Percentiles rank a stretch among this genome's conserved stretches.
Evolutionary conservation across 2,113 vertebrate species (phyloP).

Genomic region (Mobula birostris): DNA sequence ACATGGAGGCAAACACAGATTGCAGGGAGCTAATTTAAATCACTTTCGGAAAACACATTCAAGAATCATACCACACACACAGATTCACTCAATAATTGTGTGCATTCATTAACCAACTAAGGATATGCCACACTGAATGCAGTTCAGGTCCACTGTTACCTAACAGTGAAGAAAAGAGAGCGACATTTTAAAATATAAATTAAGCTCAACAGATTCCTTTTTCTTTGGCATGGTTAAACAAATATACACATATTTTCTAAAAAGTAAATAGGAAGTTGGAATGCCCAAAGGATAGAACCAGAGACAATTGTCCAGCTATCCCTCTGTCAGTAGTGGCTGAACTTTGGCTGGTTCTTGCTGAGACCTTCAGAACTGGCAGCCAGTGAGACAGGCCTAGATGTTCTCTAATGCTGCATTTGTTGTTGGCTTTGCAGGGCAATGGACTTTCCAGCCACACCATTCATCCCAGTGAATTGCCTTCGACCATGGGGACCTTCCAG

Average conservation of each 20-base stretch:
- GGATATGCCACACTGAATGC: not conserved
- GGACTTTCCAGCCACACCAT: not conserved
- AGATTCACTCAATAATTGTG: not conserved
- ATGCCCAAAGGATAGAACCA: not conserved
- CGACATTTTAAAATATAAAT: not conserved
- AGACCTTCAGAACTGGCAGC: not conserved
- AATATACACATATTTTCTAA: not conserved
- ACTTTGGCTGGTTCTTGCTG: not conserved
- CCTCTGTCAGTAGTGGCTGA: not conserved
- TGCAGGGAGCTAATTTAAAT: slow-evolving; percentile 3
- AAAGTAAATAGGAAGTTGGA: not conserved
- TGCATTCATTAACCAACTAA: not conserved
- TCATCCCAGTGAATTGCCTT: not conserved
- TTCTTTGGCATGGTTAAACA: not conserved
- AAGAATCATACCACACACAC: not conserved
- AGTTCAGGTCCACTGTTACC: too few relatives aligned
- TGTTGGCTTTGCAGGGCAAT: not conserved
- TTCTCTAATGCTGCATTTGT: not conserved
- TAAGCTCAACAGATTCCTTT: not conserved
- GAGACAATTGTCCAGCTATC: not conserved
- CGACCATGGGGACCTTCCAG: too few relatives aligned
- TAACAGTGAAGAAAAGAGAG: not conserved
- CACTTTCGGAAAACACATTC: not conserved
- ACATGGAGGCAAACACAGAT: not conserved
- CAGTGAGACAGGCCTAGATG: not conserved